Evolutionary conservation across 2,113 vertebrate genomes (phyloP).

Genomic region (Alouatta palliata): DNA sequence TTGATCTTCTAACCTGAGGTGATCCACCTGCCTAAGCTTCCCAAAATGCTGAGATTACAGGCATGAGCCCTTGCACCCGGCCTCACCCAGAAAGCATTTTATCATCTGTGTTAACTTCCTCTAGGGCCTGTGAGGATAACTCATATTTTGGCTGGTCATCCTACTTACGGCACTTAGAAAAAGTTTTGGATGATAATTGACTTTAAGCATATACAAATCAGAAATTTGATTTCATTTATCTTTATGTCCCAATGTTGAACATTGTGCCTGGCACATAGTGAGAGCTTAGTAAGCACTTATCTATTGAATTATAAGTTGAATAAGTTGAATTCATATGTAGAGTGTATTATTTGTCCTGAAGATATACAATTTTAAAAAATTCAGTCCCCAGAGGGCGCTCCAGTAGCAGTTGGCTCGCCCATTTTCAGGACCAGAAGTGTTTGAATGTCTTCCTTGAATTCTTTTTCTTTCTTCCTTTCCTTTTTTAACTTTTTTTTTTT

Average conservation of each 20-base stretch:
- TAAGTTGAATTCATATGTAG: neutral
- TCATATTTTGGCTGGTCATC: neutral
- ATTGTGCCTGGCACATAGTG: neutral
- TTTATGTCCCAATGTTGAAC: slow-evolving; percentile 29
- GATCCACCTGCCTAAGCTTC: too few relatives aligned
- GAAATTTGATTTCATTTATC: slow-evolving; percentile 48
- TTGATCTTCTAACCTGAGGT: too few relatives aligned
- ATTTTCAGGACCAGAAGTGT: neutral
- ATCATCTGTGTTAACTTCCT: slow-evolving; percentile 33
- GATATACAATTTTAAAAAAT: slow-evolving; percentile 16
- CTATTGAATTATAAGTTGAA: neutral
- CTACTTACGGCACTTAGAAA: slow-evolving; percentile 17
- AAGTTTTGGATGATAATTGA: neutral
- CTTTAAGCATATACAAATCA: slow-evolving; percentile 43
- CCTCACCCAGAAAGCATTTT: neutral
- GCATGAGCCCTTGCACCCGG: too few relatives aligned
- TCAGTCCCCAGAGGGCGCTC: slow-evolving; percentile 53
- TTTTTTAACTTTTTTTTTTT: too few relatives aligned
- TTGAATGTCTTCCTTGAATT: neutral
- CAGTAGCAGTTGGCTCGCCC: slow-evolving; percentile 37
- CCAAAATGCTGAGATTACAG: too few relatives aligned
- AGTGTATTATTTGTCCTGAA: neutral
- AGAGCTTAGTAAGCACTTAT: neutral
- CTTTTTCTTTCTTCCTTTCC: too few relatives aligned
- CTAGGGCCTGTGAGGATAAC: neutral